phyloP scores from a whole-genome alignment of 30 jellyfish, hydroid and myxozoan genomes.

The Aurelia coerulea region DNA sequence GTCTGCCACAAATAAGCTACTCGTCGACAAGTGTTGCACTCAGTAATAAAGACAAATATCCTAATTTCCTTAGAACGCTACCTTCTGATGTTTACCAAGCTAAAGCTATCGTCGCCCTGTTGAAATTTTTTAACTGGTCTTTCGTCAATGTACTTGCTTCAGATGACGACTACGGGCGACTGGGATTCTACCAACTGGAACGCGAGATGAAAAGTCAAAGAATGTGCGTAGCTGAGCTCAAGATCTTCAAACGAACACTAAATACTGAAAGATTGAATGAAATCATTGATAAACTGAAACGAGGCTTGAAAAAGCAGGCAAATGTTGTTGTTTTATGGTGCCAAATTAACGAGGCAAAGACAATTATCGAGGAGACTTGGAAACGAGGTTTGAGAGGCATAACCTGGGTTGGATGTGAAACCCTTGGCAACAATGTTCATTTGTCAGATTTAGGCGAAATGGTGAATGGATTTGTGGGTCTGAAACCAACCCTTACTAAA shows the following conservation, averaged over 20 bases:
- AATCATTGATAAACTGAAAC: slow-evolving; percentile 20
- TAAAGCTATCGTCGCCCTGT: slow-evolving; percentile 71
- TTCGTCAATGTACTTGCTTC: slow-evolving; percentile 80
- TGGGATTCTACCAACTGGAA: slow-evolving; percentile 67
- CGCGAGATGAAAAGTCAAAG: slow-evolving; percentile 42
- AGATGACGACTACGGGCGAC: slow-evolving; percentile 90
- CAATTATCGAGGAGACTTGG: slow-evolving; percentile 70
- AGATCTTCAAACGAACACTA: slow-evolving; percentile 48
- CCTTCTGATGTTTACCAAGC: slow-evolving; percentile 90
- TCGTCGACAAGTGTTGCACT: slow-evolving; percentile 74
- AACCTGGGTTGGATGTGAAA: slow-evolving; percentile 92
- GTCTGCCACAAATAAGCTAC: slow-evolving; percentile 84
- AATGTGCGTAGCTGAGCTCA: slow-evolving; percentile 80
- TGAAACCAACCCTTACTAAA: slow-evolving; percentile 54
- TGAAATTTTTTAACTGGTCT: slow-evolving; percentile 72
- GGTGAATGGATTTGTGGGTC: slow-evolving; percentile 48
- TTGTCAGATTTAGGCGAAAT: slow-evolving; percentile 40
- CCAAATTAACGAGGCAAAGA: slow-evolving; percentile 69
- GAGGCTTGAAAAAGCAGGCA: slow-evolving; percentile 35
- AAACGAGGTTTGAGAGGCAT: slow-evolving; percentile 46
- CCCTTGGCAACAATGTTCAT: slow-evolving; percentile 63
- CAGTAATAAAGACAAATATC: slow-evolving; percentile 56
- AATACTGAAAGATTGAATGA: slow-evolving; percentile 33
- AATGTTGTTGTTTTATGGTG: slow-evolving; percentile 84
- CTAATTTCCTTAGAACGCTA: slow-evolving; percentile 72